Evolutionary conservation across 2,888 invertebrate genomes (phyloP).

Genomic region (Synanthedon andrenaeformis): DNA sequence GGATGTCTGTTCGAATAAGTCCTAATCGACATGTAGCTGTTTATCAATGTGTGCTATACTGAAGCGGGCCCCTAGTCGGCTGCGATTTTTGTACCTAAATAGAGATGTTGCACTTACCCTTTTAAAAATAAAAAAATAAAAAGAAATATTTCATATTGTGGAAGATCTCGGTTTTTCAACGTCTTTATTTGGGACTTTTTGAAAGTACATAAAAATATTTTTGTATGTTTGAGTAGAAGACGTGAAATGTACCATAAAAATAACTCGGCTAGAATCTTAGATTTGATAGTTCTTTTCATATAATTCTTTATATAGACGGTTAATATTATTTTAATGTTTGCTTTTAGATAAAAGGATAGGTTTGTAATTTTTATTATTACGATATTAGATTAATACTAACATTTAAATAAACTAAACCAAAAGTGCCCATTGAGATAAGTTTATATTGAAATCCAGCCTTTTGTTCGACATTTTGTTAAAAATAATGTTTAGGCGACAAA

Average conservation of each 20-base stretch:
- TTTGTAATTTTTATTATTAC: slow-evolving; percentile 65
- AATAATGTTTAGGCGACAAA: slow-evolving; percentile 67
- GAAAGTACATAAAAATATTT: slow-evolving; percentile 67
- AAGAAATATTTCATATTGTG: no score
- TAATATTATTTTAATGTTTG: slow-evolving; percentile 63
- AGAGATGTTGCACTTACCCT: slow-evolving; percentile 24
- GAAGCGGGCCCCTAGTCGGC: slow-evolving; percentile 26
- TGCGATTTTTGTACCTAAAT: slow-evolving; percentile 38
- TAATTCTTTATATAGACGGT: slow-evolving; percentile 39
- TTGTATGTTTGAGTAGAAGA: slow-evolving; percentile 62
- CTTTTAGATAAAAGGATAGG: slow-evolving; percentile 62
- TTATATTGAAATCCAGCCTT: slow-evolving; percentile 61
- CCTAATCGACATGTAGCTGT: slow-evolving; percentile 47
- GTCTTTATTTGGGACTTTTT: slow-evolving; percentile 42
- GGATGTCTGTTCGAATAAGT: slow-evolving; percentile 37
- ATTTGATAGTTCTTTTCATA: slow-evolving; percentile 55
- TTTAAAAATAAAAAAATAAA: not conserved
- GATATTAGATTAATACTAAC: slow-evolving; percentile 66
- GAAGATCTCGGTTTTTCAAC: slow-evolving; percentile 6
- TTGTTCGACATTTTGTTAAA: slow-evolving; percentile 61
- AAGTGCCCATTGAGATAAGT: slow-evolving; percentile 72
- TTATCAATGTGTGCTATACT: slow-evolving; percentile 57
- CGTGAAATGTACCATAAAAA: slow-evolving; percentile 53
- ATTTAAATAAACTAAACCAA: slow-evolving; percentile 65
- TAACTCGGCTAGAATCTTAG: slow-evolving; percentile 63